Evolutionary conservation across 1,140 invertebrate species (phyloP).

Genomic region (Pachyrhynchus sulphureomaculatus): DNA sequence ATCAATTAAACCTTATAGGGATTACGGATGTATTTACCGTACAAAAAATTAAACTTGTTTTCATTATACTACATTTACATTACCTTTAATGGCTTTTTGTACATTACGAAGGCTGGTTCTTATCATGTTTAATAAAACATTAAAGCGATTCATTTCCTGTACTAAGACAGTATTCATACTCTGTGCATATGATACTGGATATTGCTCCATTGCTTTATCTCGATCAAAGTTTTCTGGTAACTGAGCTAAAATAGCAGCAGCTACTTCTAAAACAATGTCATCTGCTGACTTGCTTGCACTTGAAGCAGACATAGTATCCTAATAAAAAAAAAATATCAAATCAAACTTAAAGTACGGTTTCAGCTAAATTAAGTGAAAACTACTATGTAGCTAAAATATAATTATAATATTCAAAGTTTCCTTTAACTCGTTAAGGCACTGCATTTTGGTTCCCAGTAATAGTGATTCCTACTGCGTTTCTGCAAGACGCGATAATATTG

Average conservation of each 20-base stretch:
- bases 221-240: constrained; percentile 76
- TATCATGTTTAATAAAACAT: constrained; percentile 75
- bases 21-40: no score
- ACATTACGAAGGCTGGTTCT: constrained; percentile 75
- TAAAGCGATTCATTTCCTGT: constrained; percentile 91
- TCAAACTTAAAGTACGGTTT: no score
- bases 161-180: constrained; percentile 92
- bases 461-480: no score
- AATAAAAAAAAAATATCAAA: not conserved
- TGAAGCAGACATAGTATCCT: constrained; percentile 50
- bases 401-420: no score
- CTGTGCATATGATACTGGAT: constrained; percentile 79
- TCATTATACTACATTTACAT: no score
- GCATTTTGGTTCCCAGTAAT: no score
- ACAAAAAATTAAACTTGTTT: no score
- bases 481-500: no score
- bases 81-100: constrained; percentile 88
- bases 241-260: constrained; percentile 69
- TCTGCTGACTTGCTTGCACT: constrained; percentile 61
- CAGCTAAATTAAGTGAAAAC: no score
- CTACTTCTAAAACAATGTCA: constrained; percentile 68
- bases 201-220: constrained; percentile 65
- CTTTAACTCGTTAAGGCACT: no score
- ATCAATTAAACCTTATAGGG: no score
- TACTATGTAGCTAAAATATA: no score